Evolutionary conservation across 2,797 vertebrate species (phyloP).

Genomic region (Chloroceryle inda): DNA sequence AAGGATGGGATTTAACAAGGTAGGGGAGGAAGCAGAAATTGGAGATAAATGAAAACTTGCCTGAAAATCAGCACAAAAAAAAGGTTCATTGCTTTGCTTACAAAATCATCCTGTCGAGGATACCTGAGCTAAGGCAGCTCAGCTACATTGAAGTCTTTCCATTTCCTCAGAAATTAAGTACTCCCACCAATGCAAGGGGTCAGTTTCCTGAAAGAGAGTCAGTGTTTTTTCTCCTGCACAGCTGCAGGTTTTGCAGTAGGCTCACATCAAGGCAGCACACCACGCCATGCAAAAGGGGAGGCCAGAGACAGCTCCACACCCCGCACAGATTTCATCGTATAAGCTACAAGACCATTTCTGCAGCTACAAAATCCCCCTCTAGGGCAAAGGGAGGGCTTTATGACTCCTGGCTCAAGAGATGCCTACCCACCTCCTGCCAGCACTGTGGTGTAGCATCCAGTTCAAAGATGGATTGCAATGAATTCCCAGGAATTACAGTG

Average conservation of each 20-base stretch:
- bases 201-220: not conserved
- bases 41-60: not conserved
- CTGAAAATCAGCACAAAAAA: not conserved
- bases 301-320: not conserved
- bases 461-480: not conserved
- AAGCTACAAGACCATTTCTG: not conserved
- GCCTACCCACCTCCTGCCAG: not conserved
- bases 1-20: not conserved
- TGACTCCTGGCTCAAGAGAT: not conserved
- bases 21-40: not conserved
- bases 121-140: not conserved
- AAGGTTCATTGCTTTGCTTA: not conserved
- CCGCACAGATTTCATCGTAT: not conserved
- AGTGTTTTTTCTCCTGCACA: accelerated
- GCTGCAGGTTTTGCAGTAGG: not conserved
- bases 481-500: not conserved
- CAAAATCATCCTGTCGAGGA: not conserved
- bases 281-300: not conserved
- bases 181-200: not conserved
- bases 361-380: not conserved
- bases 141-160: not conserved
- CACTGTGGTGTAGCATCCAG: not conserved
- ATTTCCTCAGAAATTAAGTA: not conserved
- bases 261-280: not conserved
- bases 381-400: not conserved